These are phyloP conservation scores for Elymnias hypermnestra DNA, from an alignment of 1,140 invertebrate species.

Conservation along the genomic window DNA sequence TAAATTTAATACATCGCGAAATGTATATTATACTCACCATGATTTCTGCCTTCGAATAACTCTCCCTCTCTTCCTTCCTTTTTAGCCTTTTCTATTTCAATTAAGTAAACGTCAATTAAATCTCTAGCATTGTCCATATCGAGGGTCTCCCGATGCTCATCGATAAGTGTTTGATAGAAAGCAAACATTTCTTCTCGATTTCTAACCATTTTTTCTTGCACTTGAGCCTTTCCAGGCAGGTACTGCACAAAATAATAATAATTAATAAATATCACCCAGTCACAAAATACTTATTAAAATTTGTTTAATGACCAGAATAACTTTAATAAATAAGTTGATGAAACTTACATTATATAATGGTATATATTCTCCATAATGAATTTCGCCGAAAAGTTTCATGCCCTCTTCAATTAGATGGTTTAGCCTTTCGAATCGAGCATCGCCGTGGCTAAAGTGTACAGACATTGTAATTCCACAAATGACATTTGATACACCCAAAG, in stretches of 20 bases:
- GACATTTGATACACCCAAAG: conserved; percentile 92
- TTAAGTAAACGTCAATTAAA: conserved; percentile 90
- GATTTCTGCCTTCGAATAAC: conserved; percentile 87
- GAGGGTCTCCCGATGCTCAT: conserved; percentile 86
- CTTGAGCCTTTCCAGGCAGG: conserved; percentile 83
- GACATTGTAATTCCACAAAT: conserved; percentile 95
- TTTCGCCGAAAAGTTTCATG: conserved; percentile 89
- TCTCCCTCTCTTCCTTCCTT: conserved; percentile 81
- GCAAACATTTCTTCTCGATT: conserved; percentile 89
- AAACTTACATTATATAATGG: conserved; percentile 75
- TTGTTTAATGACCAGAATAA: conserved; percentile 64
- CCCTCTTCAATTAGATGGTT: conserved; percentile 92
- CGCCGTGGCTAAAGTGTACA: conserved; percentile 86
- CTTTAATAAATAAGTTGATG: background rate
- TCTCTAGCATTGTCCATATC: conserved; percentile 87
- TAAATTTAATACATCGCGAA: conserved; percentile 41
- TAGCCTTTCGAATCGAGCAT: conserved; percentile 85
- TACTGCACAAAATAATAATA: conserved; percentile 54
- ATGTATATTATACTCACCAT: conserved; percentile 68
- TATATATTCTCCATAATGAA: conserved; percentile 82
- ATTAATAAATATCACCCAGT: no score
- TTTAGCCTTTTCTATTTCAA: conserved; percentile 89
- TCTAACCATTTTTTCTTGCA: conserved; percentile 85
- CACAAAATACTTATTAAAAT: no score
- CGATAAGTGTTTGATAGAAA: conserved; percentile 89